Evolutionary conservation across 2,888 invertebrate species (phyloP), one percentile per base, ranked within the genome.

Genomic region (Sisyra terminalis): DNA sequence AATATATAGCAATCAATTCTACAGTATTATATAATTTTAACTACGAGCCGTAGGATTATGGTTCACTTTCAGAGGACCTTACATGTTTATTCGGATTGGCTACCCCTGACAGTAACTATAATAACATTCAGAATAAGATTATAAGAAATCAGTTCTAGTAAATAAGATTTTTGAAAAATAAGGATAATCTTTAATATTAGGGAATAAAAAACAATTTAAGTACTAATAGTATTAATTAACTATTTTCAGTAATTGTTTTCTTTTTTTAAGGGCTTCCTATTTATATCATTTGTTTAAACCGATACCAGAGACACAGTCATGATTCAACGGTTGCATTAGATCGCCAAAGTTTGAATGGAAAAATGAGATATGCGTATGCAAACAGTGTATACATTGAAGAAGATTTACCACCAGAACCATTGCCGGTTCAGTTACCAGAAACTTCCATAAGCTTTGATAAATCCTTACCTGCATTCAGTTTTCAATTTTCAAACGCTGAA

Each of bases 201-300:
- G n/a, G n/a, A n/a, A n/a, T n/a, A n/a, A n/a, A n/a, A n/a, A n/a
- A n/a, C n/a, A n/a, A n/a, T n/a, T n/a, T n/a, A n/a, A n/a, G n/a
- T n/a, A n/a, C n/a, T n/a, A n/a, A n/a, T n/a, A n/a, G n/a, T n/a
- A n/a, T n/a, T n/a, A n/a, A n/a, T n/a, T n/a, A n/a, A n/a, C n/a
- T n/a, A n/a, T n/a, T n/a, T n/a, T n/a, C n/a, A n/a, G 45, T 13
- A 18, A 5, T 30, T 40, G 10, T 31, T 17, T 31, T 36, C 38
- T 5, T 17, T 39, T 35, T 13, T 11, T 24, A 49, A 63, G 62
- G 61, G 51, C 47, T 61, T 38, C 58, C 59, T 47, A 57, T 55
- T 51, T 61, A 59, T 53, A 53, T 50, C 52, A 52, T 54, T 47
- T 55, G 53, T 44, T 46, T 52, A 46, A 50, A 49, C 50, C 45